These are phyloP conservation scores for Zaprionus tsacasi DNA, from an alignment of 1,140 invertebrate species.

Conservation along the genomic window DNA sequence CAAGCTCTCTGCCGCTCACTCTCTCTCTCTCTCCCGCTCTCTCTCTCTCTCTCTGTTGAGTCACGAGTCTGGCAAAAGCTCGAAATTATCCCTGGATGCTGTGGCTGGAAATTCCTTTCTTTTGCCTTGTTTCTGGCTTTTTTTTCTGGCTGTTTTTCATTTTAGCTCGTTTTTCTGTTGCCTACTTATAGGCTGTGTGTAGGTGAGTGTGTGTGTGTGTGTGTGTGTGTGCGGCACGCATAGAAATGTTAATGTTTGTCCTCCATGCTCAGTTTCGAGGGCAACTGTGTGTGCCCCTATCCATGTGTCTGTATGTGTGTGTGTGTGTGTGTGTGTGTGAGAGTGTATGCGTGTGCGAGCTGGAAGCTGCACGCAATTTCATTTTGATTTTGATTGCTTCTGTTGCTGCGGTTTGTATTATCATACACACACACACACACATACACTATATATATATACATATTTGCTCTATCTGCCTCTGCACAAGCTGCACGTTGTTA, in stretches of 20 bases:
- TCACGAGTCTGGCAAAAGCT: slow-evolving; percentile 62
- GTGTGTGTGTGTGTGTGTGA: slow-evolving; percentile 8
- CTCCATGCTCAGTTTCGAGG: slow-evolving; percentile 61
- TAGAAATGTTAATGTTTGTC: slow-evolving; percentile 78
- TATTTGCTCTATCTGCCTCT: neutral
- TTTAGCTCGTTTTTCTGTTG: slow-evolving; percentile 28
- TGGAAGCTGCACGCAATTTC: slow-evolving; percentile 67
- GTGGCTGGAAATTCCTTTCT: slow-evolving; percentile 58
- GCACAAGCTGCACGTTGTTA: slow-evolving; percentile 39
- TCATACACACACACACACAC: slow-evolving; percentile 29
- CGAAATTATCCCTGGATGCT: slow-evolving; percentile 78
- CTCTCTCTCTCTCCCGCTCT: slow-evolving; percentile 12
- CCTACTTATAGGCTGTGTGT: slow-evolving; percentile 59
- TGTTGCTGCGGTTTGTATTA: slow-evolving; percentile 41
- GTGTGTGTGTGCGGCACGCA: slow-evolving; percentile 46
- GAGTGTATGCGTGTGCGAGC: slow-evolving; percentile 1
- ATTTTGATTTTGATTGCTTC: slow-evolving; percentile 62
- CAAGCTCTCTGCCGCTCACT: slow-evolving; percentile 11
- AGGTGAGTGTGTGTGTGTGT: neutral
- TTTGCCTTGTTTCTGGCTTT: slow-evolving; percentile 14
- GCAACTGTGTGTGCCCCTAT: slow-evolving; percentile 28
- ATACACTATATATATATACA: slow-evolving; percentile 7
- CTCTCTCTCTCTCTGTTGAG: slow-evolving; percentile 12
- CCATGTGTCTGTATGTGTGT: slow-evolving; percentile 9
- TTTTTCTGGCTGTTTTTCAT: slow-evolving; percentile 27